Evolutionary conservation across 2,888 invertebrate genomes (phyloP), one percentile per base, ranked within the genome.

Genomic region (Teleogryllus oceanicus): DNA sequence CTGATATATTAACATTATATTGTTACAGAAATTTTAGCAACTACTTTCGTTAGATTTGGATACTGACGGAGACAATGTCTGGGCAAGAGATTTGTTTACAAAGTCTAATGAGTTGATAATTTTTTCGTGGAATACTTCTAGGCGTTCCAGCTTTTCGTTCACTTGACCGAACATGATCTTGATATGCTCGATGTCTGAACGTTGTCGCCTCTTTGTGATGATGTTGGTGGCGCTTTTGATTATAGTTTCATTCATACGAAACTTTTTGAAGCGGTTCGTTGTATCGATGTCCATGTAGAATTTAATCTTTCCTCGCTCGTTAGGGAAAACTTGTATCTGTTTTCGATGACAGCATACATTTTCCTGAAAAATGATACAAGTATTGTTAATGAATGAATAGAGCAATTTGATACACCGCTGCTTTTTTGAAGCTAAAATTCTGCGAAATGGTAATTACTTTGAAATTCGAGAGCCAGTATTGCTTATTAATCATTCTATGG

Each of bases 201-300:
- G 24, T 11, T 24, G 21, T 37, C 37, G 16, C 24, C 76, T n/a
- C 10, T 76, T 37, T 16, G 16, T 76, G 11, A 76, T 76, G 13
- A 76, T 21, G 10, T 76, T 24, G 24, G 21, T 76, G 10, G 76
- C 76, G 76, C 13, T 37, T 76, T 76, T 76, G 37, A 21, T 24
- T 20, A 76, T 24, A 37, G 16, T 21, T 13, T 76, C 76, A 11
- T 21, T n/a, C 21, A 76, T 21, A 2, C 76, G n/a, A 76, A n/a
- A 76, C 21, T 21, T 76, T 21, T 37, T 21, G 13, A 76, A 76
- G 16, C 76, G 20, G 13, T 21, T 21, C 10, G 76, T 24, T 10
- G 21, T 76, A 24, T 76, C 76, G 24, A 24, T 16, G 21, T 76
- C 76, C 76, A 76, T 76, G 76, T 76, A 76, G 24, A 76, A 76